Evolutionary conservation across 2,888 invertebrate species (phyloP).

Genomic region (Thera britannica): DNA sequence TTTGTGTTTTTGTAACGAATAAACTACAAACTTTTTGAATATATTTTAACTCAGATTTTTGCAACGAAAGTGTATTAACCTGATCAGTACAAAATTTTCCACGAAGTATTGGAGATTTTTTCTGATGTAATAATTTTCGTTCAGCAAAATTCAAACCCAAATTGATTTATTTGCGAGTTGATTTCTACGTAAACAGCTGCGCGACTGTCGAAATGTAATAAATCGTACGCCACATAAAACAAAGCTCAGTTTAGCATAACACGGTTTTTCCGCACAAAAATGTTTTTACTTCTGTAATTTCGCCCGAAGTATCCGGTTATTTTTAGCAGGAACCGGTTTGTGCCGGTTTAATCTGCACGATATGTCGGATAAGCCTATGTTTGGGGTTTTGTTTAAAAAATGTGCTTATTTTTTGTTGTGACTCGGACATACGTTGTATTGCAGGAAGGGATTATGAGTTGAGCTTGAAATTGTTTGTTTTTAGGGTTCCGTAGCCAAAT

Average conservation of each 20-base stretch:
- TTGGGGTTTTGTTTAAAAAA: constrained; percentile 18
- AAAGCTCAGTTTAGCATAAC: constrained; percentile 16
- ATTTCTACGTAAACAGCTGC: constrained; percentile 1
- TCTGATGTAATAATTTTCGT: not conserved
- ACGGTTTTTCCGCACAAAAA: constrained; percentile 3
- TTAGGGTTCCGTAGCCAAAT: not conserved
- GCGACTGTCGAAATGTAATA: not conserved
- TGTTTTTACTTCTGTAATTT: constrained; percentile 13
- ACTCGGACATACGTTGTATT: not conserved
- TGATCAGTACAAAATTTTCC: too few species aligned
- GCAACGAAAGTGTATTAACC: too few species aligned
- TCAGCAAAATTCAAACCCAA: not conserved
- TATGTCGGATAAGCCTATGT: constrained; percentile 50
- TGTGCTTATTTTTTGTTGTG: constrained; percentile 13
- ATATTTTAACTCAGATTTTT: too few species aligned
- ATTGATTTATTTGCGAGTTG: constrained; percentile 2
- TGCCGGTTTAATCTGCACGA: constrained; percentile 55
- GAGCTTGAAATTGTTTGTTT: not conserved
- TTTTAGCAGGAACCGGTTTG: constrained; percentile 51
- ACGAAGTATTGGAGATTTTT: not conserved
- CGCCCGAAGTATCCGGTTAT: constrained; percentile 42
- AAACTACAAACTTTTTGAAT: too few species aligned
- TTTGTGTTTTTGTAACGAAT: too few species aligned
- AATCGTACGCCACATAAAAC: not conserved
- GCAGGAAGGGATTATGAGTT: constrained; percentile 1